Percentiles rank a stretch among this genome's conserved stretches.
phyloP scores from a whole-genome alignment of 2,797 vertebrate genomes.

The Syngnathus acus region DNA sequence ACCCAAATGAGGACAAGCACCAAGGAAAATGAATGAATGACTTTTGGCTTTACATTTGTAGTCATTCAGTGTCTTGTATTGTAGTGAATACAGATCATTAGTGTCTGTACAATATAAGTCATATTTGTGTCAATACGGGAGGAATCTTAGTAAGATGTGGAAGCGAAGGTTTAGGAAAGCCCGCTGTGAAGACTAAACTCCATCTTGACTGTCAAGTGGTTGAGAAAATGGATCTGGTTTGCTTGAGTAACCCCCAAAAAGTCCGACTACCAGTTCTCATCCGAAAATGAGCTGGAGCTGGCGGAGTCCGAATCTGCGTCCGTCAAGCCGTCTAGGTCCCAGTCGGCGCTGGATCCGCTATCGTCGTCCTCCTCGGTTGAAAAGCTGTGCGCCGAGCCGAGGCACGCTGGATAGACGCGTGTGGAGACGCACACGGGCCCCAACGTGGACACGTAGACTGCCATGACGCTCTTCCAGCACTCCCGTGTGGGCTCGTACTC shows the following conservation, averaged over 20 bases:
- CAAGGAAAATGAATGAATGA: not conserved
- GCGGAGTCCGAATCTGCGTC: slow-evolving; percentile 80
- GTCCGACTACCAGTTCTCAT: slow-evolving; percentile 72
- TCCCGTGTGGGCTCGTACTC: slow-evolving; percentile 76
- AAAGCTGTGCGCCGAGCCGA: slow-evolving; percentile 78
- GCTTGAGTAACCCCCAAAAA: slow-evolving; percentile 12
- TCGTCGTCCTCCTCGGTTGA: slow-evolving; percentile 82
- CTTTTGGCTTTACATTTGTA: not conserved
- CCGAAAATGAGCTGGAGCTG: slow-evolving; percentile 84
- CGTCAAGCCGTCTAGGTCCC: slow-evolving; percentile 81
- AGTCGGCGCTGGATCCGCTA: slow-evolving; percentile 84
- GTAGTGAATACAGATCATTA: not conserved
- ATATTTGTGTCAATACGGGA: not conserved
- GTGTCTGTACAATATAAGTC: not conserved
- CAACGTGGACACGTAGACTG: slow-evolving; percentile 78
- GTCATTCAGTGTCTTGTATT: not conserved
- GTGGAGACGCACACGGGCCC: slow-evolving; percentile 79
- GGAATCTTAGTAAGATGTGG: not conserved
- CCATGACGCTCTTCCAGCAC: slow-evolving; percentile 77
- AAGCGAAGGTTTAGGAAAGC: not conserved
- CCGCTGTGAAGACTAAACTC: not conserved
- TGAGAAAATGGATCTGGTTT: not conserved
- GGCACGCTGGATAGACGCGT: slow-evolving; percentile 77
- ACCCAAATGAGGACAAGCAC: not conserved
- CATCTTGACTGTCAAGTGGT: not conserved